Evolutionary conservation across 2,888 invertebrate genomes (phyloP).

Genomic region (Barypeithes pellucidus): DNA sequence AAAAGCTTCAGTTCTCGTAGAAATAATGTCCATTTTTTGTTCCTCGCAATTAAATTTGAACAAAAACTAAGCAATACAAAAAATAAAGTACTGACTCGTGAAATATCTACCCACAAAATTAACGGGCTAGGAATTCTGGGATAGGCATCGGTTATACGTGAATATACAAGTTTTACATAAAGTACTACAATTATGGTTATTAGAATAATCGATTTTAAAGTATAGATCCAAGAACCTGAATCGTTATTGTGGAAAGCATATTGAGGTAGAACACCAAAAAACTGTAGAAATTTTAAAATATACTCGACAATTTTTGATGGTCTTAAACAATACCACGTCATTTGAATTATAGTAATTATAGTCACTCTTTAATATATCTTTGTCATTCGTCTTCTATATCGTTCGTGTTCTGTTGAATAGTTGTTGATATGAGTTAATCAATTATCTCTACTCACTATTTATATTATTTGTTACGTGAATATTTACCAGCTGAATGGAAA

Average conservation of each 20-base stretch:
- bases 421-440: too few relatives aligned
- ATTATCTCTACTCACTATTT: too few relatives aligned
- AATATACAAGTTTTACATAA: not conserved
- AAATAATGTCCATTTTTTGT: slow-evolving; percentile 1
- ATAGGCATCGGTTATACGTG: not conserved
- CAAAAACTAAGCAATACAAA: slow-evolving; percentile 4
- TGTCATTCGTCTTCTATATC: too few relatives aligned
- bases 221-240: not conserved
- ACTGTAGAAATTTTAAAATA: not conserved
- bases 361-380: too few relatives aligned
- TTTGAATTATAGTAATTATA: too few relatives aligned
- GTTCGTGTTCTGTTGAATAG: too few relatives aligned
- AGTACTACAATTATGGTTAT: not conserved
- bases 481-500: too few relatives aligned
- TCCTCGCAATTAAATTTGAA: not conserved
- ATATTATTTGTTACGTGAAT: too few relatives aligned
- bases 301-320: not conserved
- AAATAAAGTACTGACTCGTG: not conserved
- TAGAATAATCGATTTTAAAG: not conserved
- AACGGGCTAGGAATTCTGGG: not conserved
- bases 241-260: not conserved
- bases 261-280: slow-evolving; percentile 14
- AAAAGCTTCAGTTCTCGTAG: not conserved
- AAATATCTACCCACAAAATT: slow-evolving; percentile 14
- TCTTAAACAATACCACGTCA: not conserved